Percentiles rank a stretch among this genome's conserved stretches.
Conservation (phyloP, 2,113 vertebrate genomes). For the Grammomys dolichurus region DNA sequence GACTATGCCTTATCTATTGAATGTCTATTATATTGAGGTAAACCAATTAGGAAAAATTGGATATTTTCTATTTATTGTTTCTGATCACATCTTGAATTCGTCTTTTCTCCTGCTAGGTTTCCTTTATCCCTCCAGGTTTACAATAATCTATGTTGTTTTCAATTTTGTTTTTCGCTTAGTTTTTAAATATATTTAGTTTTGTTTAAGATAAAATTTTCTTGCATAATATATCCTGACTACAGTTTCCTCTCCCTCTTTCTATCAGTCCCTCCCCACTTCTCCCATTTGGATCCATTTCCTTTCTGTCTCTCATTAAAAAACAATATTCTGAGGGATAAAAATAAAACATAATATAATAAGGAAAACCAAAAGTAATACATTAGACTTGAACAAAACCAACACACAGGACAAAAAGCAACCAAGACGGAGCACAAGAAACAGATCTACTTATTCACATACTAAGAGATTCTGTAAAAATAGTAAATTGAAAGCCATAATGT, state of each 20-base stretch:
- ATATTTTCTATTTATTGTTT: neutral
- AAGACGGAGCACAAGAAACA: neutral
- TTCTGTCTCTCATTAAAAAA: neutral
- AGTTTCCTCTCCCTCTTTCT: neutral
- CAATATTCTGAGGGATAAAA: neutral
- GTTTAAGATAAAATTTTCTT: neutral
- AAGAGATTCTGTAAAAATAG: neutral
- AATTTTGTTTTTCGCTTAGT: neutral
- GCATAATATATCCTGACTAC: neutral
- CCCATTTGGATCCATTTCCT: neutral
- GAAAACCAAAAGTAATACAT: neutral
- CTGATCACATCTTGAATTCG: neutral
- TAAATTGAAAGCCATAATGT: neutral
- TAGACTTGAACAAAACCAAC: neutral
- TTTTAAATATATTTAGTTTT: neutral
- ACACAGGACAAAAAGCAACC: accelerated
- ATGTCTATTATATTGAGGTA: neutral
- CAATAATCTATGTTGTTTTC: neutral
- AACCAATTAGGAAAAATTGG: neutral
- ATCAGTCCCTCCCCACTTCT: neutral
- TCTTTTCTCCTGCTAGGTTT: neutral
- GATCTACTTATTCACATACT: neutral
- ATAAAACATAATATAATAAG: neutral
- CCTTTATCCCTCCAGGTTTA: neutral
- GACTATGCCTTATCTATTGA: neutral